Conservation (phyloP, 2,888 invertebrate species). For the Myopa tessellatipennis region DNA sequence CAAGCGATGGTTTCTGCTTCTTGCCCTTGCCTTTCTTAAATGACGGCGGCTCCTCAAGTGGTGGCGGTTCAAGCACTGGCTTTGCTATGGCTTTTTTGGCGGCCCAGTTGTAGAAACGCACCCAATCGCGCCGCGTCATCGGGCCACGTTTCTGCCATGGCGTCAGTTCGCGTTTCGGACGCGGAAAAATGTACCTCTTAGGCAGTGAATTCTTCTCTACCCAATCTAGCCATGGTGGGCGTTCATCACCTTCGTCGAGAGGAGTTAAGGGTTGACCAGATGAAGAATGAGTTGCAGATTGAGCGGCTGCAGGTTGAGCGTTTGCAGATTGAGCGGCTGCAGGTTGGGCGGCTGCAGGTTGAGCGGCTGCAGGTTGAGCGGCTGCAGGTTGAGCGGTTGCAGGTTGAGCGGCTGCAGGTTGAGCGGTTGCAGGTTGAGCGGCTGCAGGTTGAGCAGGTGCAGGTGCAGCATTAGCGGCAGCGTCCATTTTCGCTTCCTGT, state of each 20-base stretch:
- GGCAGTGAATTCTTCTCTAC: constrained; percentile 54
- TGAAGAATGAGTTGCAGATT: too few relatives aligned
- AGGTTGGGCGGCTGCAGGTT: neutral
- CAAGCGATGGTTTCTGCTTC: constrained; percentile 28
- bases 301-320: too few relatives aligned
- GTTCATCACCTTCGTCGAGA: neutral
- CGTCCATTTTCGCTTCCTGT: constrained; percentile 1
- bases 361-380: constrained; percentile 24
- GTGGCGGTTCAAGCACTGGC: neutral
- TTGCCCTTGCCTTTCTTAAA: constrained; percentile 16
- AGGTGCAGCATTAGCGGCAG: constrained; percentile 2
- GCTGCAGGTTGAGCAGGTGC: too few relatives aligned
- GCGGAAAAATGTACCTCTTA: constrained; percentile 43
- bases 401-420: too few relatives aligned
- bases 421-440: constrained; percentile 28
- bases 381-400: too few relatives aligned
- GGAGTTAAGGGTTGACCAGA: too few relatives aligned
- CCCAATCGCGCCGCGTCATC: constrained; percentile 59
- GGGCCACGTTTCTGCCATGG: constrained; percentile 60
- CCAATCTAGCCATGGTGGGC: constrained; percentile 52
- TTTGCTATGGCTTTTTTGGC: constrained; percentile 44
- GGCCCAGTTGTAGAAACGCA: constrained; percentile 56
- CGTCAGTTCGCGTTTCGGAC: constrained; percentile 44
- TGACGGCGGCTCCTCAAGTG: neutral
- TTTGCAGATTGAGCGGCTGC: neutral